phyloP scores from a whole-genome alignment of 2,113 vertebrate genomes.

The Plectropomus leopardus region DNA sequence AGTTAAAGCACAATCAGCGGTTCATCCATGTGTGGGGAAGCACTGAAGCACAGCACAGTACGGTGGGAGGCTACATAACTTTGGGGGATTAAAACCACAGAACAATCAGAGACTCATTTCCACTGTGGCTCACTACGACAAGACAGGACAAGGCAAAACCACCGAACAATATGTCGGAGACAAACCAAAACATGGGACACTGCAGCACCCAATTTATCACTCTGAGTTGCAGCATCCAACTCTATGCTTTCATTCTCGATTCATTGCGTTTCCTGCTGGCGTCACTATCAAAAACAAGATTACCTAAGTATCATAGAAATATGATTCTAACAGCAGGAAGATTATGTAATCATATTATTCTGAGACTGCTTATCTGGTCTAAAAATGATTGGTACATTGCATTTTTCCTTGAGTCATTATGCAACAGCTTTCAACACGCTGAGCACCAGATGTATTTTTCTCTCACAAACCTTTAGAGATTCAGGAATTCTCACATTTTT shows the following conservation, averaged over 20 bases:
- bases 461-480: background rate
- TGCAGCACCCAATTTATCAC: conserved; percentile 32
- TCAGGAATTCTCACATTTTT: background rate
- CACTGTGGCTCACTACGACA: conserved; percentile 29
- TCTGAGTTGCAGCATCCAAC: conserved; percentile 21
- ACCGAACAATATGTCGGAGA: conserved; percentile 38
- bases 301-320: background rate
- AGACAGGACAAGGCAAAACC: conserved; percentile 39
- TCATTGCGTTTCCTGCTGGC: background rate
- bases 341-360: conserved; percentile 10
- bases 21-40: conserved; percentile 40
- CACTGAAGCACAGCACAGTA: conserved; percentile 16
- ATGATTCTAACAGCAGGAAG: background rate
- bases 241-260: background rate
- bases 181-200: conserved; percentile 30
- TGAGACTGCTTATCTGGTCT: background rate
- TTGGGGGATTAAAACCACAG: conserved; percentile 64
- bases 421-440: conserved; percentile 8
- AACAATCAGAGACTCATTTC: conserved; percentile 59
- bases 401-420: conserved; percentile 6
- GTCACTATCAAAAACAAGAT: background rate
- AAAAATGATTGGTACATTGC: background rate
- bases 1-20: conserved; percentile 45
- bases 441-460: background rate
- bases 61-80: conserved; percentile 51